Base-by-base conservation (phyloP, 2,113 vertebrate species). In the Dolichotis patagonum region DNA sequence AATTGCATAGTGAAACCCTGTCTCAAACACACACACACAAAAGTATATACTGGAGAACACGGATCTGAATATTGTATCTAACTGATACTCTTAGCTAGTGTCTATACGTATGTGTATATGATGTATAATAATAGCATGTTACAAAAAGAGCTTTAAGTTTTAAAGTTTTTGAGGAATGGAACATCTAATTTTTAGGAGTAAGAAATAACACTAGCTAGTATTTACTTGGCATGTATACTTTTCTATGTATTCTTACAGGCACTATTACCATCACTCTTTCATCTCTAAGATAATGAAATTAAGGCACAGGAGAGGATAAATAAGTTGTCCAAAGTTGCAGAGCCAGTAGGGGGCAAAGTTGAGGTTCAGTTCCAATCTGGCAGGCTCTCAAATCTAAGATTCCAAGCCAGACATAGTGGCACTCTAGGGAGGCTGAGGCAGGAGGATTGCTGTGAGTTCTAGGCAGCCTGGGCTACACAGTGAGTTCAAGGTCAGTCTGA, bases 381-480 rank as follows among this genome's bases (percentile, higher is more conserved):
- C 69, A n/a, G 24, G 28, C 35, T 93, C 62, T 52, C 86, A 89
- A 86, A 63, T 86, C 35, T 86, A 80, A 96, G 73, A 75, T 43
- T 43, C 38, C 24, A 75, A 43, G 38, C 71, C 4, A 4, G 9
- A 4, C 5, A 3, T 43, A 24, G 38, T 5, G 20, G 20, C 9
- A 41, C 69, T 11, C 9, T 38, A 24, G n/a, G 38, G 9, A 73
- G 69, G 35, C 65, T 69, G 65, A 69, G 14, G 65, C 63, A 65
- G n/a, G 69, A 41, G 20, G 69, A 24, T 7, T 73, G 69, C 20
- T 12, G 38, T 4, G 24, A 73, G 38, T 73, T 41, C 4, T 8
- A 73, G 69, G 38, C 38, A 67, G 16, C 46, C 7, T 46, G 46
- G 46, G 7, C 46, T 46, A 46, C 46, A 46, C 46, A 46, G 46